Percentiles rank a stretch among this genome's conserved stretches.
phyloP scores from a whole-genome alignment of 2,113 vertebrate genomes.

The Crotalus viridis region DNA sequence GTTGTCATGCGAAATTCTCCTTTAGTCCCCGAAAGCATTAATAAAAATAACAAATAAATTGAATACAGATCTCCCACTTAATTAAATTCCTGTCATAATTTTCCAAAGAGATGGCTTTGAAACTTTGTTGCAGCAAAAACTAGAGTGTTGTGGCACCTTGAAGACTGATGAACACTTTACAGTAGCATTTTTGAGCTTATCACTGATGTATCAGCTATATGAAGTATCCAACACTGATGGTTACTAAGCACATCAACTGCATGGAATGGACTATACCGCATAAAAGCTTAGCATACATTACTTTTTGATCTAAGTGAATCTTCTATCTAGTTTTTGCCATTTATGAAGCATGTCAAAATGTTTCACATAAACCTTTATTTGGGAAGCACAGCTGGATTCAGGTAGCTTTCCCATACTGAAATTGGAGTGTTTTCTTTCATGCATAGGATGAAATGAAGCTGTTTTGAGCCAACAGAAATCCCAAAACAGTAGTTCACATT shows the following conservation, averaged over 20 bases:
- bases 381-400: background rate
- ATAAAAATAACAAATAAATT: slow-evolving; percentile 77
- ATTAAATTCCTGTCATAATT: slow-evolving; percentile 19
- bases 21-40: slow-evolving; percentile 89
- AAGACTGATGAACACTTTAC: background rate
- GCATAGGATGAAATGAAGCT: background rate
- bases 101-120: background rate
- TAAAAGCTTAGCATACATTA: background rate
- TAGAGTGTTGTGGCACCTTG: background rate
- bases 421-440: background rate
- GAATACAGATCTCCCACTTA: slow-evolving; percentile 56
- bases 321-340: background rate
- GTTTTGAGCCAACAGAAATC: background rate
- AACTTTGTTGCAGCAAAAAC: background rate
- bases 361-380: background rate
- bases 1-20: slow-evolving; percentile 99
- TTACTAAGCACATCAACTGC: background rate
- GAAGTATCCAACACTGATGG: background rate
- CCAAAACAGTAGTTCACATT: background rate
- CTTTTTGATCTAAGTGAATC: background rate
- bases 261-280: background rate
- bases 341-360: background rate
- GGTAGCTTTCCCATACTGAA: background rate
- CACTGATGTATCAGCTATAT: background rate
- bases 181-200: background rate